These are phyloP conservation scores for Zaprionus ghesquierei DNA, from an alignment of 1,140 invertebrate genomes.

Conservation along the genomic window DNA sequence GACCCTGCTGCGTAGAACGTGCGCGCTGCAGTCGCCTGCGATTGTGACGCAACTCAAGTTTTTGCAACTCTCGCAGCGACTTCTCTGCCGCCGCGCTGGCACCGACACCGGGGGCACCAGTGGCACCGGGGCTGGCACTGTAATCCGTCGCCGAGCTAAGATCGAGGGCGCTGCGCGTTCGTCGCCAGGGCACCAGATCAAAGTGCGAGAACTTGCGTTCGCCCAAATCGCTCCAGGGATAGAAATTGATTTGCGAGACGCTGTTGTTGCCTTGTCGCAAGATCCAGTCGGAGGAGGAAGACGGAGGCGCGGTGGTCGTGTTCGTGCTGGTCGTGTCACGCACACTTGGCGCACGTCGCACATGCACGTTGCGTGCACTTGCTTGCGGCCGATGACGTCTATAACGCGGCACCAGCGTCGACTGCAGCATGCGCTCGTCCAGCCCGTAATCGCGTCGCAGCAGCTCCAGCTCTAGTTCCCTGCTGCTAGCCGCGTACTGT, in stretches of 20 bases:
- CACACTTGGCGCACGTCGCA: slow-evolving; percentile 3
- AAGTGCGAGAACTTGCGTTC: slow-evolving; percentile 64
- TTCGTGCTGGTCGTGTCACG: not conserved
- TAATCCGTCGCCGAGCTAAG: slow-evolving; percentile 56
- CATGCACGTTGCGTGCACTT: slow-evolving; percentile 61
- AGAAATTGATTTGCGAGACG: slow-evolving; percentile 68
- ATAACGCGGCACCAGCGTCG: slow-evolving; percentile 70
- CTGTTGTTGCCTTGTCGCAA: slow-evolving; percentile 59
- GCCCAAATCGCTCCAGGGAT: slow-evolving; percentile 61
- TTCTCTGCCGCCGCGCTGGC: slow-evolving; percentile 36
- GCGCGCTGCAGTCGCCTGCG: slow-evolving; percentile 56
- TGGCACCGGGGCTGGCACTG: slow-evolving; percentile 8
- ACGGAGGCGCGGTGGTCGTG: not conserved
- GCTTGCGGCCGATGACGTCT: slow-evolving; percentile 68
- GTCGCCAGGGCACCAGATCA: slow-evolving; percentile 77
- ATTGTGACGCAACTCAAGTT: slow-evolving; percentile 72
- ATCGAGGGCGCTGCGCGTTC: slow-evolving; percentile 64
- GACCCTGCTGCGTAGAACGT: slow-evolving; percentile 43
- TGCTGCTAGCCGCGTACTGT: slow-evolving; percentile 69
- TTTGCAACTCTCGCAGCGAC: slow-evolving; percentile 56
- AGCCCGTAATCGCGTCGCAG: slow-evolving; percentile 70
- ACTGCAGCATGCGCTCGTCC: slow-evolving; percentile 72
- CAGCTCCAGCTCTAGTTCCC: slow-evolving; percentile 69
- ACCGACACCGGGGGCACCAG: no score
- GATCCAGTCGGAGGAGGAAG: slow-evolving; percentile 63